Base-by-base conservation (phyloP, 2,888 invertebrate genomes). In the Caenorhabditis sp. region DNA sequence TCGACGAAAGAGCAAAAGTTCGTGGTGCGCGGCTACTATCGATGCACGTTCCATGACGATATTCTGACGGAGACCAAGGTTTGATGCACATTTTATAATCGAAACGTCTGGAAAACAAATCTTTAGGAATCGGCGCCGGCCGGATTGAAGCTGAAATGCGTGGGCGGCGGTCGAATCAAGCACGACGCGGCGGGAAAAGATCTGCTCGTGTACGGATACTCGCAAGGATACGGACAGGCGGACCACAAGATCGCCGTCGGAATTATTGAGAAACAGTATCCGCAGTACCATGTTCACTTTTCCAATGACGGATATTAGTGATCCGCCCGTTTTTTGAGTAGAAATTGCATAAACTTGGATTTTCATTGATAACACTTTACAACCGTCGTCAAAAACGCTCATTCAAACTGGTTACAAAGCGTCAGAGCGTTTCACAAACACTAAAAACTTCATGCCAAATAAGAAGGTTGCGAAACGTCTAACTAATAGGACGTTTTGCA, bases 131-230 rank as follows among this genome's bases (percentile, higher is more conserved):
- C n/a, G 13, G 66, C 66, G 15, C 43, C 66, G 43, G 17, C 48
- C 9, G 76, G 43, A 17, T 70, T 84, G 61, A 80, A 80, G 9
- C 26, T 80, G 71, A 76, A 78, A 87, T 95, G 95, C 82, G 90
- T 95, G 13, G 97, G 97, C 4, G 97, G 97, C 20, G 97, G 97
- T 13, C 92, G 96, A 87, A 96, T 98, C 86, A 92, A 93, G 35
- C 95, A 95, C 90, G 93, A 94, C 71, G 91, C 94, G 0, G 92
- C 92, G 7, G 92, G 92, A 48, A 95, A 95, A 88, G 93, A 92
- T 79, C 92, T 97, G 46, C 93, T 93, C 87, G 94, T 98, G 76
- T 97, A 94, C 90, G 97, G 97, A 24, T 95, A 96, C 89, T 97
- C 97, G 5, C 82, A 91, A 90, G 91, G 94, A 0, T 96, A 93